Evolutionary conservation across 1,140 invertebrate species (phyloP).

Genomic region (Drosophila funebris): DNA sequence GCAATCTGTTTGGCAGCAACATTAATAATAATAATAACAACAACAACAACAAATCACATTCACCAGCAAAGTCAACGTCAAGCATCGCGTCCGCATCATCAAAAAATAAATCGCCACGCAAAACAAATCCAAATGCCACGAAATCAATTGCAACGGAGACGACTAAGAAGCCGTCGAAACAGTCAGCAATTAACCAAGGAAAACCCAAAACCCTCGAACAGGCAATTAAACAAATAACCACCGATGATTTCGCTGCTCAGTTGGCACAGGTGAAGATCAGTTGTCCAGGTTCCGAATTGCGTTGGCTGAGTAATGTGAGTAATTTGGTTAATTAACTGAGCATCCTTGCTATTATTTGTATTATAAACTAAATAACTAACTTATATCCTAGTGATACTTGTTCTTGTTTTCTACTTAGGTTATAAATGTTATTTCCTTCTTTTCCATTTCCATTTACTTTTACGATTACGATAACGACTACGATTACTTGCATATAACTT

Average conservation of each 20-base stretch:
- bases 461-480: no score
- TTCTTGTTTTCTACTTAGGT: no score
- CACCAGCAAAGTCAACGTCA: constrained; percentile 74
- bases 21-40: constrained; percentile 72
- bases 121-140: constrained; percentile 26
- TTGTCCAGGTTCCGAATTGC: constrained; percentile 68
- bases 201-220: constrained; percentile 88
- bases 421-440: no score
- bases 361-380: no score
- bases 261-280: constrained; percentile 65
- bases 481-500: no score
- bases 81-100: constrained; percentile 45
- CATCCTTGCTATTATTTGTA: no score
- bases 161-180: constrained; percentile 37
- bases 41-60: constrained; percentile 83
- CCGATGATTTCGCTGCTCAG: constrained; percentile 65
- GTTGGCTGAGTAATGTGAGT: constrained; percentile 75
- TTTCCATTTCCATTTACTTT: no score
- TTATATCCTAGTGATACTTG: no score
- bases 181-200: constrained; percentile 11
- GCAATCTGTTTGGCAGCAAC: constrained; percentile 47
- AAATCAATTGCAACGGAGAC: constrained; percentile 20
- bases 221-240: constrained; percentile 84
- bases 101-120: constrained; percentile 84
- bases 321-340: no score